phyloP scores from a whole-genome alignment of 1,140 invertebrate genomes.

The Formica exsecta region DNA sequence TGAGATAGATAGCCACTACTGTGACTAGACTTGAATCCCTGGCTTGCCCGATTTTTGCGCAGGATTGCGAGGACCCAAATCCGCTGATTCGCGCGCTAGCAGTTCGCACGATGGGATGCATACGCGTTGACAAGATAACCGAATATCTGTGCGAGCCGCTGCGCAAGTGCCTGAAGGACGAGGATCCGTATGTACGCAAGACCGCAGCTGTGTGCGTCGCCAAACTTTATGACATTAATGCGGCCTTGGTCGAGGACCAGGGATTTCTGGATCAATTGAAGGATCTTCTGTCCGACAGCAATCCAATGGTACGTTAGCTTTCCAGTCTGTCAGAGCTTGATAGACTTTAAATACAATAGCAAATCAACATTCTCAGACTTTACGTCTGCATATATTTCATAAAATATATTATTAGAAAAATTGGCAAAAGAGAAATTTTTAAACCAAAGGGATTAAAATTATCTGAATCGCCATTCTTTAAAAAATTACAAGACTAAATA shows the following conservation, averaged over 20 bases:
- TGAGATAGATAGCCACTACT: slow-evolving; percentile 85
- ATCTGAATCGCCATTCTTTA: neutral
- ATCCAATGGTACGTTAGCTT: slow-evolving; percentile 95
- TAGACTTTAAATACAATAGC: neutral
- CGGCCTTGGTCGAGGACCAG: slow-evolving; percentile 98
- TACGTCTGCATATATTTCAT: slow-evolving; percentile 24
- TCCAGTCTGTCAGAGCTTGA: neutral
- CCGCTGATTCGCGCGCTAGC: slow-evolving; percentile 99
- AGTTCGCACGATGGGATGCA: slow-evolving; percentile 99
- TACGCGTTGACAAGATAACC: slow-evolving; percentile 99
- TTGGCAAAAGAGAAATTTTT: neutral
- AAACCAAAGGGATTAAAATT: neutral
- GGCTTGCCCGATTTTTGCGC: slow-evolving; percentile 87
- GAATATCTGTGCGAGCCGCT: slow-evolving; percentile 99
- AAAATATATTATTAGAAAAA: slow-evolving; percentile 28
- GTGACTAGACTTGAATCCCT: slow-evolving; percentile 87
- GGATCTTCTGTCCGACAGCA: slow-evolving; percentile 99
- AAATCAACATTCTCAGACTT: neutral
- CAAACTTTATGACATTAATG: slow-evolving; percentile 99
- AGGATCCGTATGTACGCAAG: slow-evolving; percentile 99
- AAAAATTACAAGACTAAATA: neutral
- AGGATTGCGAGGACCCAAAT: slow-evolving; percentile 99
- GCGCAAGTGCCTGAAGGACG: slow-evolving; percentile 99
- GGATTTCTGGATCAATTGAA: slow-evolving; percentile 99
- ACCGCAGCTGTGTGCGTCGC: slow-evolving; percentile 99